Percentiles rank a stretch among this genome's conserved stretches.
Evolutionary conservation across 2,888 invertebrate genomes (phyloP).

Genomic region (Rhagonycha lutea): DNA sequence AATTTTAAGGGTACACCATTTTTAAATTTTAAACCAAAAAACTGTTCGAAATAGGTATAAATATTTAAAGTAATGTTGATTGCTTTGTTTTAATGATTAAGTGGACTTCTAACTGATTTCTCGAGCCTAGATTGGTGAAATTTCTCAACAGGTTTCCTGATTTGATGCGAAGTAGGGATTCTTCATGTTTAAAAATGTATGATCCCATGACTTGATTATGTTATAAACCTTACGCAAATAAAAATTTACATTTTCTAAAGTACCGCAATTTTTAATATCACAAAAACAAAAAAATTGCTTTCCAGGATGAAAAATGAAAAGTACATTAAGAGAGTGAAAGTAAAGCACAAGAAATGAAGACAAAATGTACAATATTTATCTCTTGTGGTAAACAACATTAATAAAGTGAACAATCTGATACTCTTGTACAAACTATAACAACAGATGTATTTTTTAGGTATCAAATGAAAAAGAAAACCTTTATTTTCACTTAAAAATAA

Average conservation of each 20-base stretch:
- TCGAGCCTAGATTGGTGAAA: not conserved
- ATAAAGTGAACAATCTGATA: constrained; percentile 25
- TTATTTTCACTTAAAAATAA: not conserved
- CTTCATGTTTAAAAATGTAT: not conserved
- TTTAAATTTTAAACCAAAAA: not conserved
- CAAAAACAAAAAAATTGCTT: constrained; percentile 8
- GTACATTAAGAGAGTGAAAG: constrained; percentile 28
- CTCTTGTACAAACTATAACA: constrained; percentile 21
- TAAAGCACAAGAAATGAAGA: constrained; percentile 27
- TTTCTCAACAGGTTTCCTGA: not conserved
- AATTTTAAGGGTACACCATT: not conserved
- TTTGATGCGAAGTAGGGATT: not conserved
- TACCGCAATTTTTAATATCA: not conserved
- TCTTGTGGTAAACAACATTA: constrained; percentile 29
- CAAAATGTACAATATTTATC: constrained; percentile 27
- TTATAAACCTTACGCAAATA: not conserved
- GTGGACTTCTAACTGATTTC: not conserved
- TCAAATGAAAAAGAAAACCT: not conserved
- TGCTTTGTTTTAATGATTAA: not conserved
- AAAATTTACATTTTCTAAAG: not conserved
- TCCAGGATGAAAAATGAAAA: constrained; percentile 18
- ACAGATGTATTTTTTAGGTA: constrained; percentile 13
- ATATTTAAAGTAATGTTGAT: not conserved
- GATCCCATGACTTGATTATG: not conserved
- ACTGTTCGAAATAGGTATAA: not conserved